These are phyloP conservation scores for Trissolcus brochymenae DNA, from an alignment of 2,888 invertebrate species.

Conservation along the genomic window DNA sequence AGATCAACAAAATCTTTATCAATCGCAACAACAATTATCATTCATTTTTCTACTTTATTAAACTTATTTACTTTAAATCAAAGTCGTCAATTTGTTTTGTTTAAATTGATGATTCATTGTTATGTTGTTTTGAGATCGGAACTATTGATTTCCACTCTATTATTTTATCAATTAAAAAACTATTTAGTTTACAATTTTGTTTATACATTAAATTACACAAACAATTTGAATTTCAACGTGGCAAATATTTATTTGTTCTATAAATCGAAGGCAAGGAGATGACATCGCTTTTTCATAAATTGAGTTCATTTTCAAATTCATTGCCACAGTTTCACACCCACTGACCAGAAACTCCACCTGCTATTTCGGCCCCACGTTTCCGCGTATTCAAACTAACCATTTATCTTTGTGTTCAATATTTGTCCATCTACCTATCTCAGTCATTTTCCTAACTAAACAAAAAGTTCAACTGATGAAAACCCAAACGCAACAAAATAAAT, in stretches of 20 bases:
- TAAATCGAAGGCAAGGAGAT: not conserved
- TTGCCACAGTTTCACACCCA: not conserved
- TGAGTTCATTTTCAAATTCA: not conserved
- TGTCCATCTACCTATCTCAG: too few relatives aligned
- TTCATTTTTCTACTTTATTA: not conserved
- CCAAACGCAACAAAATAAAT: not conserved
- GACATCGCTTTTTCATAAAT: too few relatives aligned
- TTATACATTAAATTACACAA: too few relatives aligned
- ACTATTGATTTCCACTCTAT: too few relatives aligned
- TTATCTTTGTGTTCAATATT: not conserved
- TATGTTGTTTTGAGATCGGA: too few relatives aligned
- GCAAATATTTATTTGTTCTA: too few relatives aligned
- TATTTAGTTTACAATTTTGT: too few relatives aligned
- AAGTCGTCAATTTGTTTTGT: not conserved
- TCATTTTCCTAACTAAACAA: too few relatives aligned
- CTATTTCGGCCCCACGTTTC: not conserved
- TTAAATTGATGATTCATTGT: not conserved
- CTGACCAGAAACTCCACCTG: conserved; percentile 1
- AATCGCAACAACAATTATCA: conserved; percentile 1
- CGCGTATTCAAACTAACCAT: not conserved
- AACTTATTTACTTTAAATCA: not conserved
- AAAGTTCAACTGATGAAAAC: not conserved
- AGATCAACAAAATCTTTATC: too few relatives aligned
- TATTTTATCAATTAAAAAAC: too few relatives aligned
- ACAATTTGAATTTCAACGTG: too few relatives aligned